Percentiles rank a stretch among this genome's conserved stretches.
These are phyloP conservation scores for Pomatostomus ruficeps DNA, from an alignment of 2,113 vertebrate species.

Conservation along the genomic window DNA sequence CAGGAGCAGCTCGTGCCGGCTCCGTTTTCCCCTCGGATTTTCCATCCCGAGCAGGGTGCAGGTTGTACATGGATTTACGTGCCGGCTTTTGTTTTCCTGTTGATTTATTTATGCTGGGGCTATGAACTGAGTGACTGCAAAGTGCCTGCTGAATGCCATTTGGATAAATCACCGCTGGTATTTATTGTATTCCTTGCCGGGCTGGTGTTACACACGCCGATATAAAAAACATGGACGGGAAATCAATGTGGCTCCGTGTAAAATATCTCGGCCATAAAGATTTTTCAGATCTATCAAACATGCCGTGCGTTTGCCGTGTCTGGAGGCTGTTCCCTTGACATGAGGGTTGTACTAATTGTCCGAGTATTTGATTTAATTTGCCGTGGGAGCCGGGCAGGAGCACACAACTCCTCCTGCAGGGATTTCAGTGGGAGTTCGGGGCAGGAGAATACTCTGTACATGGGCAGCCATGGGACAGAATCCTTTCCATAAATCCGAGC, in stretches of 20 bases:
- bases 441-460: neutral
- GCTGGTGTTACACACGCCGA: slow-evolving; percentile 12
- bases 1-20: neutral
- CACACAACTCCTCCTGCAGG: neutral
- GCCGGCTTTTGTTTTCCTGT: slow-evolving; percentile 57
- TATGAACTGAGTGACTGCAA: slow-evolving; percentile 39
- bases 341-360: slow-evolving; percentile 27
- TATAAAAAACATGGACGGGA: slow-evolving; percentile 57
- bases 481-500: neutral
- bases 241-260: slow-evolving; percentile 45
- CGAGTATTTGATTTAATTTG: slow-evolving; percentile 36
- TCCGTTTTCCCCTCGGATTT: neutral
- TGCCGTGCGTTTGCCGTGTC: neutral
- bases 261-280: slow-evolving; percentile 55
- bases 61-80: slow-evolving; percentile 17
- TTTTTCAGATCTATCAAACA: slow-evolving; percentile 38
- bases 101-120: slow-evolving; percentile 61
- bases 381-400: neutral
- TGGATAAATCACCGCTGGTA: slow-evolving; percentile 44
- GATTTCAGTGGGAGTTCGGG: neutral
- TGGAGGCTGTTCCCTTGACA: slow-evolving; percentile 6
- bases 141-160: slow-evolving; percentile 43
- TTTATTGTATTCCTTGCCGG: slow-evolving; percentile 62
- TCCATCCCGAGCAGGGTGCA: neutral
- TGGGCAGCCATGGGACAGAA: neutral